Base-by-base conservation (phyloP, 2,797 vertebrate species). In the Malurus splendens region DNA sequence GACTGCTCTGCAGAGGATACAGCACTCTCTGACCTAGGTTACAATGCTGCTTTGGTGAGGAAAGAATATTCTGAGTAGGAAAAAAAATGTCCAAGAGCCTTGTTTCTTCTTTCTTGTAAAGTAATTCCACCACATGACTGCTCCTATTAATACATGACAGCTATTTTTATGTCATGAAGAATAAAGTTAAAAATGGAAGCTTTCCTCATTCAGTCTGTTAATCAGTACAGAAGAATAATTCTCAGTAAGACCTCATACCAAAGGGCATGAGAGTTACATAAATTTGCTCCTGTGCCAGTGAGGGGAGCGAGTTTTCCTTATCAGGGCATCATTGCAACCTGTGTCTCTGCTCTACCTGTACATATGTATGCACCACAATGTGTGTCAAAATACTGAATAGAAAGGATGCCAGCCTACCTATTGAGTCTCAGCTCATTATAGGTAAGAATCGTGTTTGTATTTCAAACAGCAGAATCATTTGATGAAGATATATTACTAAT, bases 141-240 rank as follows among this genome's bases (percentile, higher is more conserved):
- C 78, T 93, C 68, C 61, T 57, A 73, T 94, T 93, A 94, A 90
- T 92, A 96, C 71, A 72, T 79, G 86, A 68, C 50, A 77, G 71
- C 88, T 94, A 92, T 82, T 93, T 94, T 94, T 82, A 93, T 84
- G 79, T 87, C 80, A 60, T 67, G 78, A 93, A 87, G 76, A 90
- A 92, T 84, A 74, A 93, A 93, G 76, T 91, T 92, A 86, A 92
- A 96, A 94, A 93, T 22, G 32, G 84, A 95, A 95, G 65, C 65
- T 94, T 94, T 89, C 61, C 93, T 94, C 87, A 86, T 94, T 94
- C 86, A 72, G 85, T 78, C 51, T 93, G 71, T 92, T 96, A 89
- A 95, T 90, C 67, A 93, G 90, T 88, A 92, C 44, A 87, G 74
- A 57, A 96, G 86, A 95, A 81, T 70, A 92, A 51, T 93, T 93